Evolutionary conservation across 2,113 vertebrate species (phyloP), one percentile per base, ranked within the genome.

Genomic region (Dendropsophus ebraccatus): DNA sequence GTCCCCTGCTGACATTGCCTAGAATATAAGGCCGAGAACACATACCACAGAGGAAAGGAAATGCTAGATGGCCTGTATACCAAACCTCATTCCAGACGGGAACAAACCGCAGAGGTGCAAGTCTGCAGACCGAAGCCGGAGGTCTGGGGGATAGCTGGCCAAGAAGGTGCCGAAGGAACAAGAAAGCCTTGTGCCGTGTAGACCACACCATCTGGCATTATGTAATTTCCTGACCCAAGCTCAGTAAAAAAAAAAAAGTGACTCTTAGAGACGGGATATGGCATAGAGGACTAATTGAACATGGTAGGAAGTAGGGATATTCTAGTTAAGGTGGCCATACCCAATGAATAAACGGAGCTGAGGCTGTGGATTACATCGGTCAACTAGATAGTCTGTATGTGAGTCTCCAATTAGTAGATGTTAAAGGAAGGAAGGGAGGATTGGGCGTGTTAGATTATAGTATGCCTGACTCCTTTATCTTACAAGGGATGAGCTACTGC

Each of bases 41-140:
- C 56, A 81, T 60, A 62, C 77, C 79, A n/a, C 80, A 82, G 62
- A 82, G 78, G n/a, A 65, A 25, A 81, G 78, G 56, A 81, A 81
- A 62, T 5, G 30, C 37, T 19, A 9, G 23, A 6, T 17, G 35
- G 47, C 56, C 74, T 35, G 17, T 4, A 65, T 58, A 65, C 37
- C 5, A 81, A 47, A 45, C 21, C n/a, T 60, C 23, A 81, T 65
- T 65, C 77, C 62, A 45, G 23, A 41, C 77, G 25, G 41, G 21
- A 50, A 41, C 16, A 41, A 41, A 80, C 78, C 82, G 49, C 82
- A 56, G 37, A 74, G 54, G 50, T 82, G 62, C 45, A 17, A 32
- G n/a, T 69, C 65, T 47, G 70, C 50, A 74, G n/a, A 82, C 12
- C 21, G 47, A n/a, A 28, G 23, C 35, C 21, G 32, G 70, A 30